Percentiles rank a stretch among this genome's conserved stretches.
Conservation (phyloP, 2,797 vertebrate genomes). For the Pipistrellus pipistrellus region DNA sequence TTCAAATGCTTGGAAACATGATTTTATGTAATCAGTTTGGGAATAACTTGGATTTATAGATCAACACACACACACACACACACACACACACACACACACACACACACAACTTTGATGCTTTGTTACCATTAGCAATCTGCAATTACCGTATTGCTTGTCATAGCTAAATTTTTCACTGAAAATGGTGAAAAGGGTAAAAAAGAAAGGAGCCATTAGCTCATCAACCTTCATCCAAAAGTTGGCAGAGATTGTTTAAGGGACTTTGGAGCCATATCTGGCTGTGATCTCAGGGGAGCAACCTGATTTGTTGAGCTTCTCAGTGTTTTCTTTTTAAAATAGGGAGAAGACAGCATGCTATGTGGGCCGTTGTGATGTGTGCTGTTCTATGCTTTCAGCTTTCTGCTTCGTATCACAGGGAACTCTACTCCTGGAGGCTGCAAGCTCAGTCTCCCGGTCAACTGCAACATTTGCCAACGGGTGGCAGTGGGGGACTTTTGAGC, state of each 20-base stretch:
- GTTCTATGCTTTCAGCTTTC: neutral
- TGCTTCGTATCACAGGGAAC: neutral
- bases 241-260: neutral
- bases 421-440: neutral
- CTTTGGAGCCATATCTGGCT: neutral
- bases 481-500: fast-evolving
- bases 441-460: neutral
- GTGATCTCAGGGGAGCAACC: neutral
- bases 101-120: neutral
- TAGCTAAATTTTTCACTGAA: neutral
- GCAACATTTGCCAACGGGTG: neutral
- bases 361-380: fast-evolving
- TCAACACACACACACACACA: neutral
- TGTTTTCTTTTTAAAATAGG: neutral
- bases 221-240: neutral
- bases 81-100: neutral
- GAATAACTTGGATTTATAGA: neutral
- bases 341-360: neutral
- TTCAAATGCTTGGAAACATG: neutral
- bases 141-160: neutral
- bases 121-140: neutral
- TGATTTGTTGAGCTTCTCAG: neutral
- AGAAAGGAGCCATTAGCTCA: neutral
- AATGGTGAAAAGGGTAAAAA: neutral
- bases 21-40: neutral